phyloP scores from a whole-genome alignment of 2,888 invertebrate genomes.

The Coleophora flavipennella region DNA sequence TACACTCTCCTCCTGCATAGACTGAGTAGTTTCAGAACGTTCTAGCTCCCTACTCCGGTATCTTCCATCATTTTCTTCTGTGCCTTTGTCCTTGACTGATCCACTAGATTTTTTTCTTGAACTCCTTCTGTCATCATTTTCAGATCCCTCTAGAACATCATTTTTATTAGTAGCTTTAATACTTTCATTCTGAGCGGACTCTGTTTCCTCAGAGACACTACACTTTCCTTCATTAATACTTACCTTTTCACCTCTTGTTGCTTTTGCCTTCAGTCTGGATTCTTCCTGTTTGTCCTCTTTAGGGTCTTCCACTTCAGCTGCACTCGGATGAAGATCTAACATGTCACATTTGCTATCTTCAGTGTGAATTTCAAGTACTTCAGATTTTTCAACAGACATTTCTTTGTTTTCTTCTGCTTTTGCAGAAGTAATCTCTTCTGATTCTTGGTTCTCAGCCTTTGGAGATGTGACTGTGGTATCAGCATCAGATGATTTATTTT shows the following conservation, averaged over 20 bases:
- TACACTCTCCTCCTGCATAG: constrained; percentile 31
- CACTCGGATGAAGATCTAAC: constrained; percentile 34
- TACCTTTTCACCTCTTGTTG: constrained; percentile 38
- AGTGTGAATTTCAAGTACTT: constrained; percentile 50
- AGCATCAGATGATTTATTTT: constrained; percentile 27
- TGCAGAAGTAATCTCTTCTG: constrained; percentile 3
- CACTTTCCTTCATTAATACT: constrained; percentile 51
- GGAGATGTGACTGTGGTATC: constrained; percentile 48
- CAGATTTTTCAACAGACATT: constrained; percentile 47
- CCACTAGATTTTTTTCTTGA: constrained; percentile 25
- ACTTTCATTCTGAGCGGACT: constrained; percentile 29
- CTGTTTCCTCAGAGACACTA: constrained; percentile 33
- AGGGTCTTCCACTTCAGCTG: constrained; percentile 25
- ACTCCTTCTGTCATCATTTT: constrained; percentile 22
- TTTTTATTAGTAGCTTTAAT: constrained; percentile 45
- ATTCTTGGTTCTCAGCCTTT: constrained; percentile 27
- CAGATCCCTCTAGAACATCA: constrained; percentile 56
- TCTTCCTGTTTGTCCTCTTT: constrained; percentile 19
- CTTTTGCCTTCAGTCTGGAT: constrained; percentile 23
- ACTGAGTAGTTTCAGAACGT: constrained; percentile 27
- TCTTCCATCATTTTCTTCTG: constrained; percentile 19
- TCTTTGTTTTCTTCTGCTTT: constrained; percentile 18
- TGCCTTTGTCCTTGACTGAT: constrained; percentile 20
- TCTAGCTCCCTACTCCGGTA: constrained; percentile 21
- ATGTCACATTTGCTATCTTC: constrained; percentile 49